Percentiles rank a stretch among this genome's conserved stretches.
Conservation (phyloP, 2,888 invertebrate genomes). For the Drosophila merina region DNA sequence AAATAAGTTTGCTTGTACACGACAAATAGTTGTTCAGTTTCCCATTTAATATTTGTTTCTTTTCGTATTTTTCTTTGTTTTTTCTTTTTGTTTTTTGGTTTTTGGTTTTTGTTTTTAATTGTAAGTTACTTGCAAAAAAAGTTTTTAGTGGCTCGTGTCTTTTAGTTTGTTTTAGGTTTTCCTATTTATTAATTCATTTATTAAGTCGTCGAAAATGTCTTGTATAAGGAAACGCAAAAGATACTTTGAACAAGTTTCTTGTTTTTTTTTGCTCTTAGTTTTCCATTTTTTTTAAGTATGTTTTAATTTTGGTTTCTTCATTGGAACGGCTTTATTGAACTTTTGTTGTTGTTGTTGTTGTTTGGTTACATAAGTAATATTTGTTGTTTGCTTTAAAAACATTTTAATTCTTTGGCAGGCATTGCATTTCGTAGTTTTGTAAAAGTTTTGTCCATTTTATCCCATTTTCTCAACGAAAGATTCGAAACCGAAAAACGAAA, state of each 20-base stretch:
- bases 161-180: constrained; percentile 14
- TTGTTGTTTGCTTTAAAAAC: constrained; percentile 56
- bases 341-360: constrained; percentile 68
- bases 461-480: constrained; percentile 48
- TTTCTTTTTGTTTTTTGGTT: neutral
- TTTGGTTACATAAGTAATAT: constrained; percentile 57
- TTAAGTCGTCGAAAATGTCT: constrained; percentile 41
- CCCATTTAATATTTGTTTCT: constrained; percentile 18
- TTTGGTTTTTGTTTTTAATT: constrained; percentile 29
- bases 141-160: constrained; percentile 48
- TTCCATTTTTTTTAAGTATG: constrained; percentile 36
- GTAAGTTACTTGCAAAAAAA: constrained; percentile 63
- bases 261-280: constrained; percentile 57
- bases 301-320: constrained; percentile 66
- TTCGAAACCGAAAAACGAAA: constrained; percentile 55
- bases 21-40: constrained; percentile 68
- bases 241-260: constrained; percentile 69
- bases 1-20: constrained; percentile 48
- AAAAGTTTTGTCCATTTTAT: constrained; percentile 53
- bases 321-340: constrained; percentile 76
- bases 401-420: constrained; percentile 80
- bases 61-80: neutral
- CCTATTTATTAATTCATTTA: constrained; percentile 22
- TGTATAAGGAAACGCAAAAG: constrained; percentile 73
- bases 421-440: constrained; percentile 82